A percentile compares a stretch with the other conserved stretches of the same genome.
These are phyloP conservation scores for Perognathus longimembris DNA, from an alignment of 2,113 vertebrate species.

Conservation along the genomic window DNA sequence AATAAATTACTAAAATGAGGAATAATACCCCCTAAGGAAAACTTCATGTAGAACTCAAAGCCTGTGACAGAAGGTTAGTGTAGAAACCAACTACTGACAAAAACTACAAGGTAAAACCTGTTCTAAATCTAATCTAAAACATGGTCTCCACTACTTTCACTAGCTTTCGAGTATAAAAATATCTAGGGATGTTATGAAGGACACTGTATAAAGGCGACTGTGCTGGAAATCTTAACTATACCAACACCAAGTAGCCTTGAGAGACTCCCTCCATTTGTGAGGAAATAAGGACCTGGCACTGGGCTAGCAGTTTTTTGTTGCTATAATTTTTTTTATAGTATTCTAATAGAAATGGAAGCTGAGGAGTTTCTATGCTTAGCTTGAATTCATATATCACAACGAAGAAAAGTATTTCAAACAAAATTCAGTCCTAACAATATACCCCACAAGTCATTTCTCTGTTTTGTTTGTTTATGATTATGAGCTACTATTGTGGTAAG, in stretches of 20 bases:
- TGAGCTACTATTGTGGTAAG: constrained; percentile 30
- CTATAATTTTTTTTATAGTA: constrained; percentile 24
- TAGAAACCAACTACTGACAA: constrained; percentile 69
- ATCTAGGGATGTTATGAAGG: neutral
- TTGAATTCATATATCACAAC: neutral
- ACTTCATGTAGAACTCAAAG: neutral
- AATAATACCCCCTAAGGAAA: neutral
- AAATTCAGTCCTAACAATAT: constrained; percentile 61
- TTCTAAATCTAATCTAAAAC: constrained; percentile 56
- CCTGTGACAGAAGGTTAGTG: constrained; percentile 46
- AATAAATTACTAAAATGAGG: neutral
- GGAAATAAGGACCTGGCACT: constrained; percentile 40
- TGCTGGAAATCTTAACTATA: constrained; percentile 35
- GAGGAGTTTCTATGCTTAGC: neutral
- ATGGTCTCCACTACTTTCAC: constrained; percentile 48
- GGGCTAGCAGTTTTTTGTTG: neutral
- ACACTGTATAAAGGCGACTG: neutral
- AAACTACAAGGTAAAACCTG: constrained; percentile 45
- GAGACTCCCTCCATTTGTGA: neutral
- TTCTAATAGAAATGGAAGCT: neutral
- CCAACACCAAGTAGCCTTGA: constrained; percentile 31
- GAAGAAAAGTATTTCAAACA: constrained; percentile 46
- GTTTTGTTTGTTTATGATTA: constrained; percentile 10
- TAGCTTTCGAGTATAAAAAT: constrained; percentile 45
- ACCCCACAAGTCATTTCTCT: neutral